Percentiles rank a stretch among this genome's conserved stretches.
These are phyloP conservation scores for Steinernema feltiae DNA, from an alignment of 1,140 invertebrate genomes.

Conservation along the genomic window DNA sequence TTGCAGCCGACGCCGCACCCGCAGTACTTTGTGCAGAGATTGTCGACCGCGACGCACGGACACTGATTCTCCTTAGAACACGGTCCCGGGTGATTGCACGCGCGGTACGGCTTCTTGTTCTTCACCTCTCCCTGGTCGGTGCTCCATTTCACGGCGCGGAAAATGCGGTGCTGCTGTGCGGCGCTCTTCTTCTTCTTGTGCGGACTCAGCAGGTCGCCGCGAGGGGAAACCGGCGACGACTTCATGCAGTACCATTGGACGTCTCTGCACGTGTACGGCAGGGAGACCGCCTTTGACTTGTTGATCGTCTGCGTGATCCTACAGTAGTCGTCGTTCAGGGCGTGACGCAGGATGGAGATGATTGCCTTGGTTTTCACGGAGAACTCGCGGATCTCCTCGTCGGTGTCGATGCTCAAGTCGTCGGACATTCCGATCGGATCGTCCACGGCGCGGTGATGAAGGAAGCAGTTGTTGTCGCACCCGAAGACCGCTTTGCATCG, in stretches of 20 bases:
- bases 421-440: background rate
- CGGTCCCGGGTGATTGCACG: slow-evolving; percentile 44
- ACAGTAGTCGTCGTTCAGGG: slow-evolving; percentile 1
- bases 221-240: background rate
- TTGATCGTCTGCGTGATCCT: background rate
- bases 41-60: slow-evolving; percentile 33
- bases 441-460: background rate
- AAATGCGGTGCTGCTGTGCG: background rate
- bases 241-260: slow-evolving; percentile 7
- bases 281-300: background rate
- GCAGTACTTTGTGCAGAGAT: slow-evolving; percentile 54
- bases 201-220: background rate
- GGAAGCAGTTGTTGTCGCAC: background rate
- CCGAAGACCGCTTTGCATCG: background rate
- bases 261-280: background rate
- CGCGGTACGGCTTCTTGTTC: slow-evolving; percentile 42
- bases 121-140: background rate
- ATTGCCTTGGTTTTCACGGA: background rate
- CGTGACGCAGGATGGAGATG: background rate
- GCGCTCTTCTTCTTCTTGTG: slow-evolving; percentile 9
- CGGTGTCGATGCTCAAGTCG: background rate
- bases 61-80: slow-evolving; percentile 37
- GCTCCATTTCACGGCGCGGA: slow-evolving; percentile 5
- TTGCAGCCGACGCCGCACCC: slow-evolving; percentile 43
- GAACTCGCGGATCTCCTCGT: slow-evolving; percentile 1